These are phyloP conservation scores for Pseudochirops corinnae DNA, from an alignment of 2,797 vertebrate species.

Conservation along the genomic window DNA sequence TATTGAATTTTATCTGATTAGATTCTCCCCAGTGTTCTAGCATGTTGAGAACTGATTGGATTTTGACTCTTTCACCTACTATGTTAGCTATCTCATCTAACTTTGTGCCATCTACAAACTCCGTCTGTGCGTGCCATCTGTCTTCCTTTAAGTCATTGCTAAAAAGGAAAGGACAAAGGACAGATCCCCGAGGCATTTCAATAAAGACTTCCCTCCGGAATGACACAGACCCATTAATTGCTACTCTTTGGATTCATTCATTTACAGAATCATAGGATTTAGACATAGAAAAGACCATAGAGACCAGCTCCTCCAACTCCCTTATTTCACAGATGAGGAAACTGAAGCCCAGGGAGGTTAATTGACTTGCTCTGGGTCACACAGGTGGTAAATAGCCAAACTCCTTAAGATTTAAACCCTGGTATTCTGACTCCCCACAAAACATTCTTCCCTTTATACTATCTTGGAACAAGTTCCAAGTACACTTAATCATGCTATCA, in stretches of 20 bases:
- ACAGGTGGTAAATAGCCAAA: no score
- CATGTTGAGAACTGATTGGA: neutral
- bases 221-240: neutral
- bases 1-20: neutral
- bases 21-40: neutral
- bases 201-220: neutral
- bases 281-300: neutral
- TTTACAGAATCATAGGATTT: neutral
- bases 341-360: neutral
- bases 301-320: neutral
- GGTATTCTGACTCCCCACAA: neutral
- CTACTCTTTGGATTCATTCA: no score
- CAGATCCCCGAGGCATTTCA: neutral
- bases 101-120: neutral
- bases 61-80: neutral
- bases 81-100: neutral
- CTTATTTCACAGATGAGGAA: neutral
- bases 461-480: neutral
- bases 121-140: neutral
- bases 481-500: neutral
- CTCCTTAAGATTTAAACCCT: neutral
- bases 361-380: neutral
- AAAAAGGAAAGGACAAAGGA: neutral
- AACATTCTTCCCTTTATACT: neutral
- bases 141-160: neutral